Evolutionary conservation across 2,888 invertebrate genomes (phyloP).

Genomic region (Steromphala cineraria): DNA sequence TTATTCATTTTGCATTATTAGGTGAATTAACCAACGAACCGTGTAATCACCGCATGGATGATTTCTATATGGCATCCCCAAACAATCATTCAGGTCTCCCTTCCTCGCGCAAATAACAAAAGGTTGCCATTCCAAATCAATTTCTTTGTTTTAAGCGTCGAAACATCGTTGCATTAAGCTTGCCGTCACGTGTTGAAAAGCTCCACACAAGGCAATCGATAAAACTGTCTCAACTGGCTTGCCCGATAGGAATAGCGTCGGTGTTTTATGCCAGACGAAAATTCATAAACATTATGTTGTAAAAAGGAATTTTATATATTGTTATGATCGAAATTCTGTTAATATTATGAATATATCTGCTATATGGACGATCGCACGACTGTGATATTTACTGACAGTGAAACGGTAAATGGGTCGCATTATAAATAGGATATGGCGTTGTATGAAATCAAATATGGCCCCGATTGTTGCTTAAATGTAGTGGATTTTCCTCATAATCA

Average conservation of each 20-base stretch:
- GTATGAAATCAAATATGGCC: background rate
- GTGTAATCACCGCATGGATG: too few relatives aligned
- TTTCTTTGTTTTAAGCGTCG: too few relatives aligned
- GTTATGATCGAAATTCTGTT: too few relatives aligned
- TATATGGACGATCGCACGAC: too few relatives aligned
- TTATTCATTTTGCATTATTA: too few relatives aligned
- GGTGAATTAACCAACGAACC: too few relatives aligned
- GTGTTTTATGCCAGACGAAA: background rate
- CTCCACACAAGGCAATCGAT: background rate
- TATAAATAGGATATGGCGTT: background rate
- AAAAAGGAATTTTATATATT: too few relatives aligned
- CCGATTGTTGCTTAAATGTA: background rate
- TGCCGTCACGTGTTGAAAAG: constrained; percentile 3
- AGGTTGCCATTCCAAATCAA: too few relatives aligned
- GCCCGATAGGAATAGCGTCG: background rate
- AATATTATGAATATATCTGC: too few relatives aligned
- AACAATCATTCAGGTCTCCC: too few relatives aligned
- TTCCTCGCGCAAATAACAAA: too few relatives aligned
- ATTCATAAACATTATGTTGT: background rate
- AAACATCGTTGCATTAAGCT: background rate
- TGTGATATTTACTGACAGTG: background rate
- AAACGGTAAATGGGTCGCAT: background rate
- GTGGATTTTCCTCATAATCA: background rate
- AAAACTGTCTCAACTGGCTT: background rate
- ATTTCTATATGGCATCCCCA: too few relatives aligned